Evolutionary conservation across 2,888 invertebrate species (phyloP).

Genomic region (Chaetogeoica ovagalla): DNA sequence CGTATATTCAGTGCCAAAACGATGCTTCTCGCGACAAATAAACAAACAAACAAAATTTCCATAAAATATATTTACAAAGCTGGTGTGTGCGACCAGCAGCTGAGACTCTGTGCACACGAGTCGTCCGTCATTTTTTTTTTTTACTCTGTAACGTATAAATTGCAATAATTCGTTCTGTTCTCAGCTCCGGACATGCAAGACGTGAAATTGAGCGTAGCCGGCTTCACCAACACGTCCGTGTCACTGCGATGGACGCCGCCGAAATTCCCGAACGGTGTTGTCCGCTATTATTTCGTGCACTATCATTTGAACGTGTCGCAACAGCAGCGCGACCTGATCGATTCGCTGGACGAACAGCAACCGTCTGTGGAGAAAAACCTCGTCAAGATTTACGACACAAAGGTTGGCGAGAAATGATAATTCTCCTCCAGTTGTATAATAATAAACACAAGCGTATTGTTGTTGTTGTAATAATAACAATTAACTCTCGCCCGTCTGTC

Average conservation of each 20-base stretch:
- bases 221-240: slow-evolving; percentile 69
- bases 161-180: slow-evolving; percentile 54
- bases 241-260: slow-evolving; percentile 73
- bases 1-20: no score
- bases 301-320: slow-evolving; percentile 57
- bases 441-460: no score
- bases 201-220: slow-evolving; percentile 65
- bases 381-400: slow-evolving; percentile 21
- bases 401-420: slow-evolving; percentile 2
- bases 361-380: neutral
- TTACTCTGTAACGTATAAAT: no score
- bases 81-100: no score
- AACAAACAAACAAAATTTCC: no score
- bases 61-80: no score
- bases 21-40: no score
- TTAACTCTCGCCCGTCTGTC: no score
- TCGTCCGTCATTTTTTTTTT: no score
- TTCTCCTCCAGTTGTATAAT: neutral
- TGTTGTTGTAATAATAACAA: no score
- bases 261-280: slow-evolving; percentile 70
- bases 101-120: no score
- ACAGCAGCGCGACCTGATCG: slow-evolving; percentile 17
- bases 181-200: slow-evolving; percentile 63
- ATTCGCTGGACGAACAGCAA: slow-evolving; percentile 10
- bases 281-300: slow-evolving; percentile 70